phyloP scores from a whole-genome alignment of 2,797 vertebrate species.

The Perodicticus potto region DNA sequence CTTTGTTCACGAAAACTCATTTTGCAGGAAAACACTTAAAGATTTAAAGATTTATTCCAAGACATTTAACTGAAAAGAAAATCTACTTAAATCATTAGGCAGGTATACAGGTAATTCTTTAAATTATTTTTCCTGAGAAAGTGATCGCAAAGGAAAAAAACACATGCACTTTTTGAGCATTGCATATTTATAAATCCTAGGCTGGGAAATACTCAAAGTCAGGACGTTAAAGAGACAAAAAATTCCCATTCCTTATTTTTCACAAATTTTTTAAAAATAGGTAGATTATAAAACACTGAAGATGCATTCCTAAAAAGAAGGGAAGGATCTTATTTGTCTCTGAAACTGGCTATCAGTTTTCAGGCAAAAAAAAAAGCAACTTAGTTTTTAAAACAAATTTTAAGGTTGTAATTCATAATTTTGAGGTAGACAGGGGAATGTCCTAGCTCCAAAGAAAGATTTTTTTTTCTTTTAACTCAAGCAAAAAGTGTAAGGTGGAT shows the following conservation, averaged over 20 bases:
- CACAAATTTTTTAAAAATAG: not conserved
- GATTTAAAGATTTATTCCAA: constrained; percentile 1
- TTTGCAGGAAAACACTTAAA: not conserved
- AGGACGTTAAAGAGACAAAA: not conserved
- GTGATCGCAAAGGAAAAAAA: constrained; percentile 48
- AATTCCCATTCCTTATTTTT: constrained; percentile 31
- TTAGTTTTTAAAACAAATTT: too few species aligned
- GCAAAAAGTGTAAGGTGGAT: not conserved
- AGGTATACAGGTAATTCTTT: not conserved
- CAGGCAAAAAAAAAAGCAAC: not conserved
- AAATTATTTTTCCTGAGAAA: constrained; percentile 37
- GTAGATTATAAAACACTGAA: constrained; percentile 31
- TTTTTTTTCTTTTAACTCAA: not conserved
- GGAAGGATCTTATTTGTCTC: not conserved
- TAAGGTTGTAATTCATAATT: not conserved
- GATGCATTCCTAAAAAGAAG: not conserved
- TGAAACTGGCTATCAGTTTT: not conserved
- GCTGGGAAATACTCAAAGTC: not conserved
- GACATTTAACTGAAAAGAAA: constrained; percentile 41
- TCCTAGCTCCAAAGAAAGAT: not conserved
- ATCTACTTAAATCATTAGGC: constrained; percentile 13
- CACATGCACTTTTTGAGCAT: not conserved
- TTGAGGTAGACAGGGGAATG: not conserved
- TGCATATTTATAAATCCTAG: constrained; percentile 35
- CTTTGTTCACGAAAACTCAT: constrained; percentile 15